A percentile compares a stretch with the other conserved stretches of the same genome.
Evolutionary conservation across 1,140 invertebrate genomes (phyloP).

Genomic region (Cryptotermes secundus): DNA sequence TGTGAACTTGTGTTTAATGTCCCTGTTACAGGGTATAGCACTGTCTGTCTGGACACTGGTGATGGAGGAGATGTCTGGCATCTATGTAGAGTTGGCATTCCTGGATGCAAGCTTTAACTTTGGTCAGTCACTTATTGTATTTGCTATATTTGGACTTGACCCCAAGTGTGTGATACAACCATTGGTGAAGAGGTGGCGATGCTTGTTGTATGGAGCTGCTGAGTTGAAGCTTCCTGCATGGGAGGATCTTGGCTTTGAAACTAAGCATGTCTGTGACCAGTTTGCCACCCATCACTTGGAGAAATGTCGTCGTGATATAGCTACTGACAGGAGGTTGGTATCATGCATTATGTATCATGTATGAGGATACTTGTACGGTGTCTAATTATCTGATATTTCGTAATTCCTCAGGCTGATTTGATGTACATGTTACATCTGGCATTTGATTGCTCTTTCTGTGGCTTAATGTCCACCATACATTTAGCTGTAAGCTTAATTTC

Average conservation of each 20-base stretch:
- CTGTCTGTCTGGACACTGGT: constrained; percentile 84
- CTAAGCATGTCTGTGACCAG: constrained; percentile 82
- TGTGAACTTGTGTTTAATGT: neutral
- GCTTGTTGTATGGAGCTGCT: constrained; percentile 64
- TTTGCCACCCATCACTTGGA: constrained; percentile 82
- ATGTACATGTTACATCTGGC: no score
- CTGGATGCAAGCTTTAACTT: constrained; percentile 85
- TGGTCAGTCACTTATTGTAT: constrained; percentile 82
- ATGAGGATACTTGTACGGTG: no score
- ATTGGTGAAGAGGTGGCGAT: constrained; percentile 55
- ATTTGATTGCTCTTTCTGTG: no score
- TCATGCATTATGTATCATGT: neutral
- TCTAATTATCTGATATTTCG: no score
- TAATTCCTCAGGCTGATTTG: no score
- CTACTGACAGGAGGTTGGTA: constrained; percentile 64
- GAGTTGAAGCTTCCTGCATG: constrained; percentile 67
- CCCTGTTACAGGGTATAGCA: constrained; percentile 68
- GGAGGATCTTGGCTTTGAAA: constrained; percentile 73
- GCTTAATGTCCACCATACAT: no score
- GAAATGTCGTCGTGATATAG: constrained; percentile 77
- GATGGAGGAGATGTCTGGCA: constrained; percentile 80
- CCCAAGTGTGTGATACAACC: constrained; percentile 70
- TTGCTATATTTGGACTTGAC: constrained; percentile 84
- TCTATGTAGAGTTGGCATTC: constrained; percentile 89
- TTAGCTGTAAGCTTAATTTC: no score